Evolutionary conservation across 2,888 invertebrate species (phyloP), one percentile per base, ranked within the genome.

Genomic region (Scaptomyza reducta): DNA sequence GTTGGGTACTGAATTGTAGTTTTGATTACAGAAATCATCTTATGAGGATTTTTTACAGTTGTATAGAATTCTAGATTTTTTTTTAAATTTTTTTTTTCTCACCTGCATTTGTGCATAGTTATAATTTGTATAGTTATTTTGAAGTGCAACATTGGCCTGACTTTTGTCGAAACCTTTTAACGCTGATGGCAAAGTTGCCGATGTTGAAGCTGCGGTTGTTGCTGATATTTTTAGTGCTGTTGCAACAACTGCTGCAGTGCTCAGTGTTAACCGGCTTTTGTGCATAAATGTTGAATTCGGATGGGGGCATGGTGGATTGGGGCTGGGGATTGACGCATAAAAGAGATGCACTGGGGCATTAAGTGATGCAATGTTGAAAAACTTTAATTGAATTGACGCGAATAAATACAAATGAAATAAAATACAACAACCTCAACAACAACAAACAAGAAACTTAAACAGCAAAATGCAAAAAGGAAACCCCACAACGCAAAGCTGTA

Each of bases 381-480:
- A 81, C 59, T 77, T 79, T 82, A 82, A 82, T 79, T 79, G 77
- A 79, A 77, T 82, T 72, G 75, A 70, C 74, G 71, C 62, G 61
- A 70, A 74, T 53, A 74, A 70, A 62, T 64, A 57, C 62, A 44
- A 62, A 61, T 54, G 35, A 55, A 68, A 6, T 13, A 31, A 7
- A 25, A 44, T 29, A 6, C 16, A 13, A 7, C 5, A 11, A n/a
- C 10, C 16, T 11, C 13, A 35, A 25, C 2, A 9, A 11, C 7
- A 22, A 22, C 22, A 22, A 22, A 22, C 22, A 22, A 2, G 22
- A 22, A 22, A 22, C 3, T 22, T 22, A 3, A 22, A 35, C n/a
- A 33, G 51, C 40, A 60, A 59, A 47, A 14, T 60, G 61, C 18
- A 35, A 70, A 69, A 53, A 22, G 7, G 10, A 49, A n/a, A 10